Evolutionary conservation across 2,797 vertebrate genomes (phyloP), one percentile per base, ranked within the genome.

Genomic region (Platalea minor): DNA sequence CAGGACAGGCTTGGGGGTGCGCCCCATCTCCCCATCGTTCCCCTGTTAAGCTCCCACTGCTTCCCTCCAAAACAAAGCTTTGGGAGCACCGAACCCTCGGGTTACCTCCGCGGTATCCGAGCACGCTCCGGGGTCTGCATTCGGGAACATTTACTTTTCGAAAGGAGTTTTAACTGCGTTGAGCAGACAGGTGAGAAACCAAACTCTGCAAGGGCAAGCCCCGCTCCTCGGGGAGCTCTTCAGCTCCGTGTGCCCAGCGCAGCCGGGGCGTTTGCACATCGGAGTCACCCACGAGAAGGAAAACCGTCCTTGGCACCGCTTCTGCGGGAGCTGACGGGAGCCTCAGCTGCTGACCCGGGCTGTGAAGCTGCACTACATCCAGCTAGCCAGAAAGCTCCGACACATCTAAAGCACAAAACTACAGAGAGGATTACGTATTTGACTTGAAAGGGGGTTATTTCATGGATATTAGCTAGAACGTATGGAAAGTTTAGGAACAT

Each of bases 401-500:
- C 43, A 67, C 56, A 69, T 25, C 79, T 78, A 93, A 11, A 91
- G 84, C 77, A 85, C 29, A 46, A 39, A 39, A 82, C 86, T 67
- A 85, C 11, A 93, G 85, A 94, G 41, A 92, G 64, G 20, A 64
- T 8, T 16, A 61, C 1, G 1, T 9, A 8, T 50, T 20, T 5
- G 77, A 91, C 78, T 67, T 1, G 45, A 48, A 45, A 76, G 85
- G 77, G 79, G 81, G 94, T 95, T 95, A 97, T 95, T 93, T 72
- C 70, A 96, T 90, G 96, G 93, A 8, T 87, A 96, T 95, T 89
- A 95, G 95, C 90, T 41, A 70, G 95, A 95, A 89, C 11, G 18
- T 15, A 93, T 14, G 91, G 85, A 97, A 96, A 97, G 96, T 95
- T 95, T 78, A 97, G 95, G 95, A 96, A 95, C 76, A 72, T 43